phyloP scores from a whole-genome alignment of 2,797 vertebrate genomes.

The Ctenosaura bakeri region DNA sequence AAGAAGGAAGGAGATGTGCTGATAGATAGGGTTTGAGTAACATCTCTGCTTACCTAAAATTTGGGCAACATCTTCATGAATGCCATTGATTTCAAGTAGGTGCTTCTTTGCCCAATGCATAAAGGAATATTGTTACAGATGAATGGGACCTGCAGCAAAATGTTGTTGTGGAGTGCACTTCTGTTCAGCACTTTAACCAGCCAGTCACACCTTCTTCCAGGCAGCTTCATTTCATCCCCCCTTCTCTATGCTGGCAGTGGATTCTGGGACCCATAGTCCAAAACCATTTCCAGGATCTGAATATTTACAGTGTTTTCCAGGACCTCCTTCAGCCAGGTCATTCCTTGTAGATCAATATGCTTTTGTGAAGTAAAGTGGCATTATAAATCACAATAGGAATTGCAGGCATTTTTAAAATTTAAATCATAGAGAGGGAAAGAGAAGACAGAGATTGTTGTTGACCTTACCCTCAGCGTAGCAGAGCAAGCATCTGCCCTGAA shows the following conservation, averaged over 20 bases:
- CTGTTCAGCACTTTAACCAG: neutral
- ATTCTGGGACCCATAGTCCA: neutral
- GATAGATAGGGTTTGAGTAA: neutral
- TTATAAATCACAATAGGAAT: conserved; percentile 49
- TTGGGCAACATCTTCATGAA: neutral
- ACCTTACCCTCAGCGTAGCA: conserved; percentile 70
- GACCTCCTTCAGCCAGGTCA: neutral
- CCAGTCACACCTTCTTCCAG: neutral
- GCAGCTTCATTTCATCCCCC: neutral
- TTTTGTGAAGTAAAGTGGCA: conserved; percentile 14
- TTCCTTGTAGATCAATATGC: neutral
- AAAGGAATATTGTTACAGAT: neutral
- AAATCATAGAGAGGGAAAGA: conserved; percentile 16
- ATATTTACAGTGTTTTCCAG: conserved; percentile 1
- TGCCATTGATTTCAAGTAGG: neutral
- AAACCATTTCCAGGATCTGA: neutral
- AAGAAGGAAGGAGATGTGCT: neutral
- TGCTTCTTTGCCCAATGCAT: neutral
- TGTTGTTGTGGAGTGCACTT: neutral
- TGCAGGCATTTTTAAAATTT: conserved; percentile 43
- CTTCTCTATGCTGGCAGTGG: neutral
- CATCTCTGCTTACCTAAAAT: neutral
- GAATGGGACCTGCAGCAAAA: neutral
- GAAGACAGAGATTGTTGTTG: conserved; percentile 57
- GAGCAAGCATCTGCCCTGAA: conserved; percentile 75